Conservation (phyloP, 2,113 vertebrate genomes). For the Lipophrys pholis region DNA sequence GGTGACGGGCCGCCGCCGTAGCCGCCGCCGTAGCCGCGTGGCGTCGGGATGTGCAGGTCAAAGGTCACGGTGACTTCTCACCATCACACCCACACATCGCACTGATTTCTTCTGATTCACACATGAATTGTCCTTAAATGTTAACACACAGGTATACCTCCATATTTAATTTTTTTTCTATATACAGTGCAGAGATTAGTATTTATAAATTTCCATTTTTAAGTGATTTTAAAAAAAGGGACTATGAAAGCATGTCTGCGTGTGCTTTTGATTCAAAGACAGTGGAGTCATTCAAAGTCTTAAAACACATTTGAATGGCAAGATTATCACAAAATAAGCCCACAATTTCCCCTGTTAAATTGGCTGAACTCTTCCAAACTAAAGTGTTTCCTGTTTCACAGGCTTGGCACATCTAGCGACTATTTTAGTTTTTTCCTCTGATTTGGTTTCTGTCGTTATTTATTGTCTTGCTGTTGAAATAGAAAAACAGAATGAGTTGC, state of each 20-base stretch:
- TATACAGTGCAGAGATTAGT: conserved; percentile 80
- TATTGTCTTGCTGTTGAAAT: conserved; percentile 58
- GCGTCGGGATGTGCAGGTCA: conserved; percentile 87
- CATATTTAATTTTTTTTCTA: conserved; percentile 66
- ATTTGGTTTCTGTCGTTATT: conserved; percentile 69
- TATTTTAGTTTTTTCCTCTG: conserved; percentile 47
- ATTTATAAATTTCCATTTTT: conserved; percentile 86
- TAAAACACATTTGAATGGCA: conserved; percentile 60
- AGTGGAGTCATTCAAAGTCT: conserved; percentile 63
- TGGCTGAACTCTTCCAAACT: conserved; percentile 42
- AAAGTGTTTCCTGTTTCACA: conserved; percentile 64
- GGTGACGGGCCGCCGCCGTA: conserved; percentile 87
- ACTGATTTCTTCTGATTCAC: conserved; percentile 42
- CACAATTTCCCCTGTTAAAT: conserved; percentile 51
- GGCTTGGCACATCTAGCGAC: conserved; percentile 77
- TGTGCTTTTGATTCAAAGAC: conserved; percentile 73
- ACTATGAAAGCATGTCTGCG: conserved; percentile 86
- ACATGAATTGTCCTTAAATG: conserved; percentile 70
- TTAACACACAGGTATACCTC: conserved; percentile 76
- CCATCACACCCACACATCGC: conserved; percentile 39
- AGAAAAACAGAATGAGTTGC: conserved; percentile 59
- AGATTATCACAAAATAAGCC: conserved; percentile 58
- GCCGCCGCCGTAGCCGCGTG: conserved; percentile 83
- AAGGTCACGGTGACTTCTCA: conserved; percentile 74
- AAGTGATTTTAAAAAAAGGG: conserved; percentile 81